phyloP scores from a whole-genome alignment of 2,888 invertebrate species.

The Drosophila meridiana region DNA sequence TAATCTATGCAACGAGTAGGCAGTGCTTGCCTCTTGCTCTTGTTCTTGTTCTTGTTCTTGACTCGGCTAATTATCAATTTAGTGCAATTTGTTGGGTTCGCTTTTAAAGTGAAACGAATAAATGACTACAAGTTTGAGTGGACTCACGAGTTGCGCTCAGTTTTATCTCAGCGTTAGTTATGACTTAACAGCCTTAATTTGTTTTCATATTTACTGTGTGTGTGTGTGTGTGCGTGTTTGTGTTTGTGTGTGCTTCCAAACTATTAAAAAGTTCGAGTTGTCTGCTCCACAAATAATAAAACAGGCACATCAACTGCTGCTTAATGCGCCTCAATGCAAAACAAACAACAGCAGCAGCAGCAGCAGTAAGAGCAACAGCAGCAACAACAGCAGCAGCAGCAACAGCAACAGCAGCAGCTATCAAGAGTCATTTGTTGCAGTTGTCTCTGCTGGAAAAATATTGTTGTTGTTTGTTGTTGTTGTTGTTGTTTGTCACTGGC shows the following conservation, averaged over 20 bases:
- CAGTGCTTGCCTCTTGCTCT: conserved; percentile 1
- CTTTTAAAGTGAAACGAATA: conserved; percentile 39
- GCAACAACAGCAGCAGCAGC: conserved; percentile 24
- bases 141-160: conserved; percentile 25
- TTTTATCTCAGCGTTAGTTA: conserved; percentile 34
- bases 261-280: conserved; percentile 76
- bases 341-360: conserved; percentile 47
- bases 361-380: conserved; percentile 19
- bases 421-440: conserved; percentile 45
- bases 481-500: conserved; percentile 33
- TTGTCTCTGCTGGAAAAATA: conserved; percentile 37
- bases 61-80: conserved; percentile 75
- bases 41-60: conserved; percentile 5
- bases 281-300: conserved; percentile 66
- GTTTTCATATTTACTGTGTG: conserved; percentile 45
- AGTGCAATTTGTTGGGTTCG: conserved; percentile 69
- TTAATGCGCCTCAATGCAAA: conserved; percentile 54
- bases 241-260: conserved; percentile 60
- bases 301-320: conserved; percentile 58
- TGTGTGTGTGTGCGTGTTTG: conserved; percentile 29
- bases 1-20: conserved; percentile 34
- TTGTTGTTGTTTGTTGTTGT: conserved; percentile 15
- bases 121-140: conserved; percentile 25
- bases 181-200: conserved; percentile 73
- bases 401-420: conserved; percentile 29